phyloP scores from a whole-genome alignment of 2,797 vertebrate species.

The Hoplostethus atlanticus region DNA sequence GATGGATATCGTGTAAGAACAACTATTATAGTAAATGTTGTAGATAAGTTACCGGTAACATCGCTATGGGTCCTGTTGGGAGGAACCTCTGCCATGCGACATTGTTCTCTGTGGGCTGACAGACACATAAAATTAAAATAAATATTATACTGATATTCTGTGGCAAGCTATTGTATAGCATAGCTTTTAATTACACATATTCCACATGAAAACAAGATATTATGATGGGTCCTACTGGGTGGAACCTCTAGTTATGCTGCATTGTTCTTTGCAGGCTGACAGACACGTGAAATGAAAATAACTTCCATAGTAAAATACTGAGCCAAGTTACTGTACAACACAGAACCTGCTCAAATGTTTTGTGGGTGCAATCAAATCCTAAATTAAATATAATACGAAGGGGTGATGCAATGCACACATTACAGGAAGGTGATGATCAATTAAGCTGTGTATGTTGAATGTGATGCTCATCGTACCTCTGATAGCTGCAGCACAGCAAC shows the following conservation, averaged over 20 bases:
- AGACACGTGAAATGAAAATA: constrained; percentile 24
- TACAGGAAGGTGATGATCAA: background rate
- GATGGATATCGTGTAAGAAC: constrained; percentile 3
- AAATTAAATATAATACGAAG: background rate
- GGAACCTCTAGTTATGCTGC: background rate
- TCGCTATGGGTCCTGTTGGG: constrained; percentile 94
- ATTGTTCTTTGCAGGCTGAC: constrained; percentile 47
- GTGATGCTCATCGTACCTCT: constrained; percentile 84
- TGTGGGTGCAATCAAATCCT: background rate
- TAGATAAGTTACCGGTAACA: constrained; percentile 91
- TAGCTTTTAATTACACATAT: constrained; percentile 34
- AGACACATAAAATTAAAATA: constrained; percentile 48
- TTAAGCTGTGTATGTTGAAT: background rate
- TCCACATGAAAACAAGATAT: constrained; percentile 39
- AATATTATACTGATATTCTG: constrained; percentile 29
- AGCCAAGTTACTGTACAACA: constrained; percentile 15
- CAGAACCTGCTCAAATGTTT: constrained; percentile 19
- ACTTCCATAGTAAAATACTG: constrained; percentile 26
- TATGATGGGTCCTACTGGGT: constrained; percentile 17
- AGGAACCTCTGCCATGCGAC: constrained; percentile 99
- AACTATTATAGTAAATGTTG: constrained; percentile 16
- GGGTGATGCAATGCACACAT: background rate
- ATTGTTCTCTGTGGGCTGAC: constrained; percentile 95
- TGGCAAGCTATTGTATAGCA: constrained; percentile 21
- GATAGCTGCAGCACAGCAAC: constrained; percentile 95